phyloP scores from a whole-genome alignment of 1,140 invertebrate genomes.

The Drosophila mojavensis region DNA sequence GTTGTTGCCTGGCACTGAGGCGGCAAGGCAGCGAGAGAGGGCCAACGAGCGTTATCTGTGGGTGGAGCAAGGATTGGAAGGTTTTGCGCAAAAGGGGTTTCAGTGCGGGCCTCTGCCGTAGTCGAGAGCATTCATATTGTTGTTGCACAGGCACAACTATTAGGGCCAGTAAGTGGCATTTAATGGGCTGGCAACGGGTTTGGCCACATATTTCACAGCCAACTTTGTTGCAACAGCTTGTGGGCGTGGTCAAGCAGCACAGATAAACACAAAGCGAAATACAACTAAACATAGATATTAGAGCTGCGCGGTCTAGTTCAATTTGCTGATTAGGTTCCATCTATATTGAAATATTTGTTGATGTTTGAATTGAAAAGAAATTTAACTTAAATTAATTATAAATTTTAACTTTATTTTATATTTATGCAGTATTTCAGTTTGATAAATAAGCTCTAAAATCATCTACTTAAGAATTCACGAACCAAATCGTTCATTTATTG shows the following conservation, averaged over 20 bases:
- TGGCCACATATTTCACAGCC: constrained; percentile 58
- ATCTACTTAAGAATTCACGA: too few relatives aligned
- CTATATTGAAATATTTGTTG: too few relatives aligned
- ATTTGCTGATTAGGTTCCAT: too few relatives aligned
- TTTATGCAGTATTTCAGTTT: too few relatives aligned
- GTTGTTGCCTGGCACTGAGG: neutral
- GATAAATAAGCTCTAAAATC: too few relatives aligned
- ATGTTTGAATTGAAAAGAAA: too few relatives aligned
- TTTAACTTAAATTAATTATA: too few relatives aligned
- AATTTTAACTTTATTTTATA: too few relatives aligned
- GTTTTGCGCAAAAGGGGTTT: constrained; percentile 19
- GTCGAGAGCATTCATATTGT: constrained; percentile 57
- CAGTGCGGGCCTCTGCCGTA: neutral
- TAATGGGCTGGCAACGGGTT: constrained; percentile 58
- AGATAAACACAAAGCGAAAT: constrained; percentile 1
- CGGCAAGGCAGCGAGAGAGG: neutral
- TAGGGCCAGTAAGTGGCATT: constrained; percentile 76
- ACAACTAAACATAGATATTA: constrained; percentile 11
- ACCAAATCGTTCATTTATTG: too few relatives aligned
- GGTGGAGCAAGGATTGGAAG: neutral
- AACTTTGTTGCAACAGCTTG: constrained; percentile 44
- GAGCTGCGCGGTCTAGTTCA: too few relatives aligned
- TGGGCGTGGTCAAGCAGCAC: constrained; percentile 10
- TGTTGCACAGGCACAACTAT: constrained; percentile 74
- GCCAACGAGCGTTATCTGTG: too few relatives aligned